Evolutionary conservation across 1,140 invertebrate species (phyloP), one percentile per base, ranked within the genome.

Genomic region (Drosophila biarmipes): DNA sequence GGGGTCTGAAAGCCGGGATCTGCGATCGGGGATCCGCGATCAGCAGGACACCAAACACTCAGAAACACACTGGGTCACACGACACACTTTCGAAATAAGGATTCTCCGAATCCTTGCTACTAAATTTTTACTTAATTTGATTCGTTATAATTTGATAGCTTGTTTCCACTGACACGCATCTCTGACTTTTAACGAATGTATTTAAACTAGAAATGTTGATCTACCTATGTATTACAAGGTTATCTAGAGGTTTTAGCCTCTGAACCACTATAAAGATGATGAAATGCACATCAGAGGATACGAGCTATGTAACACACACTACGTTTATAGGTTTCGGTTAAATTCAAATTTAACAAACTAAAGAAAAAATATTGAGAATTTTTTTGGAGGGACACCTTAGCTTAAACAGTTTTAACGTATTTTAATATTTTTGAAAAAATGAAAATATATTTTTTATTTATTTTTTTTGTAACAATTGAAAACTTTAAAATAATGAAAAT

Each of bases 111-210:
- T 43, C 21, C 5, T 6, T 35, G 17, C 42, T 24, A 46, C 24
- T 35, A n/a, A 48, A 15, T 48, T 31, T 48, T 6, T 57, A 35
- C 27, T 38, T n/a, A 48, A 21, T 24, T 59, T 27, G 7, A 38
- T 62, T 40, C 14, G 12, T 54, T 59, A 38, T 59, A 3, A 29
- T 38, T 54, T 53, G 11, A 53, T n/a, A 27, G 45, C 45, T 27
- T 49, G 46, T 2, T 34, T 49, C 46, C 27, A 31, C 15, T 34
- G 46, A 49, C 10, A 12, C 3, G 21, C 43, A 45, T 1, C 17
- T 49, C 15, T 6, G 4, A 4, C 29, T 31, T 8, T 24, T 4
- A 45, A 37, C 1, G 12, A 6, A 37, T 14, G 4, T 37, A 14
- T 14, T 37, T 40, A 15, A 35, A 7, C 34, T 35, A 35, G 34